Conservation (phyloP, 2,888 invertebrate genomes). For the Cistogaster globosa region DNA sequence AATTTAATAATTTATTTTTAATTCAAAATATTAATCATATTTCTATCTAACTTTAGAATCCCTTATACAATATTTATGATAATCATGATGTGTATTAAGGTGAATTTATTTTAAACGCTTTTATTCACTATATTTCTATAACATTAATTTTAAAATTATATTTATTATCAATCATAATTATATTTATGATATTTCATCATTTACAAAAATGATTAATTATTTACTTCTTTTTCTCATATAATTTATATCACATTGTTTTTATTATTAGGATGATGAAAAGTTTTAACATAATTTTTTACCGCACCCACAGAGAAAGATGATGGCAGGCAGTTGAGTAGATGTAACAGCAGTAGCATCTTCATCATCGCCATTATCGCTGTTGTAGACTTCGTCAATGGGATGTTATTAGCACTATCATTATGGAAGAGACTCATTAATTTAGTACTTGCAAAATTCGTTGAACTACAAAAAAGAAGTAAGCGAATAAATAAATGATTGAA, state of each 20-base stretch:
- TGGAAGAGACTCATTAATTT: slow-evolving; percentile 59
- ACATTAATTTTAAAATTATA: slow-evolving; percentile 41
- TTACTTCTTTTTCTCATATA: background rate
- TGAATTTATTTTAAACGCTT: background rate
- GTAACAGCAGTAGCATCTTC: background rate
- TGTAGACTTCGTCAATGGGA: slow-evolving; percentile 1
- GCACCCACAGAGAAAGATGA: background rate
- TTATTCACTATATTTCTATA: background rate
- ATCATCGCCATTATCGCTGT: background rate
- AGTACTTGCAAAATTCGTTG: slow-evolving; percentile 46
- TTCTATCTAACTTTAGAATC: too few relatives aligned
- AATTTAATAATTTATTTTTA: too few relatives aligned
- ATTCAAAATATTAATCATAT: too few relatives aligned
- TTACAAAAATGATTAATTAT: slow-evolving; percentile 59
- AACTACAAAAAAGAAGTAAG: slow-evolving; percentile 39
- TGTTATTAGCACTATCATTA: slow-evolving; percentile 63
- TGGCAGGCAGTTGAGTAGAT: background rate
- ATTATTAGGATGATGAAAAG: slow-evolving; percentile 16
- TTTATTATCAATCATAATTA: slow-evolving; percentile 61
- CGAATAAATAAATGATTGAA: background rate
- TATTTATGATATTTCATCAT: slow-evolving; percentile 47
- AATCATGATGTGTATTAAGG: background rate
- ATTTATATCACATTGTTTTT: slow-evolving; percentile 25
- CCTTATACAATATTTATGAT: too few relatives aligned
- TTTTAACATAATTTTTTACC: slow-evolving; percentile 1